phyloP scores from a whole-genome alignment of 1,140 invertebrate genomes.

The Trichogramma pretiosum region DNA sequence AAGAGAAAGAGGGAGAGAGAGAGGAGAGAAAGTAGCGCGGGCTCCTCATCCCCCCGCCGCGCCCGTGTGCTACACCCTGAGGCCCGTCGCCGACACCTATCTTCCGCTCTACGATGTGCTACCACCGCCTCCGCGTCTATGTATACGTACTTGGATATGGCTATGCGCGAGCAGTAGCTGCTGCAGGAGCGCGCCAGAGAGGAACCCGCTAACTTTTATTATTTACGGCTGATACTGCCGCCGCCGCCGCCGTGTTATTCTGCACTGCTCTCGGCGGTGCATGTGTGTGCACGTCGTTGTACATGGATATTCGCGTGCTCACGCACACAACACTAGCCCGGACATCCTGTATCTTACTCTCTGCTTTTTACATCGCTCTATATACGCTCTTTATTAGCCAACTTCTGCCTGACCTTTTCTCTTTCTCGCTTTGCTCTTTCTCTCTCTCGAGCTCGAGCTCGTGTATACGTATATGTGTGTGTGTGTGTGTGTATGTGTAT shows the following conservation, averaged over 20 bases:
- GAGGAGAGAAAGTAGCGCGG: too few relatives aligned
- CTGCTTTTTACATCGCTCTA: slow-evolving; percentile 18
- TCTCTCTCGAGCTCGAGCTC: too few relatives aligned
- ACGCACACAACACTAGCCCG: neutral
- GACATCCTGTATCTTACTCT: slow-evolving; percentile 16
- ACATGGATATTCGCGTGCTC: too few relatives aligned
- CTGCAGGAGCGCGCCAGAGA: slow-evolving; percentile 36
- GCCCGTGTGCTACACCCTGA: slow-evolving; percentile 27
- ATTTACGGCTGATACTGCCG: slow-evolving; percentile 48
- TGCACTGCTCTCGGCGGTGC: slow-evolving; percentile 3
- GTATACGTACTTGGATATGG: too few relatives aligned
- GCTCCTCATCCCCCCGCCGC: slow-evolving; percentile 30
- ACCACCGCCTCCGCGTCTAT: too few relatives aligned
- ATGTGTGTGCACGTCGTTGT: neutral
- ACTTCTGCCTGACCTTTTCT: slow-evolving; percentile 2
- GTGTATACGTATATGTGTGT: too few relatives aligned
- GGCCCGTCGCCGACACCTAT: slow-evolving; percentile 44
- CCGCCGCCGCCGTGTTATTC: slow-evolving; percentile 21
- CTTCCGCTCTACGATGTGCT: slow-evolving; percentile 48
- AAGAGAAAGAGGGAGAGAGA: too few relatives aligned
- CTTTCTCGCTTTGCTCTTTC: neutral
- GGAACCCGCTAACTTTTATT: slow-evolving; percentile 48
- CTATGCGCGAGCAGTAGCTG: too few relatives aligned
- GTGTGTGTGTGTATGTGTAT: too few relatives aligned
- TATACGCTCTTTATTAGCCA: slow-evolving; percentile 19